Evolutionary conservation across 2,888 invertebrate species (phyloP), one percentile per base, ranked within the genome.

Genomic region (Andrena dorsata): DNA sequence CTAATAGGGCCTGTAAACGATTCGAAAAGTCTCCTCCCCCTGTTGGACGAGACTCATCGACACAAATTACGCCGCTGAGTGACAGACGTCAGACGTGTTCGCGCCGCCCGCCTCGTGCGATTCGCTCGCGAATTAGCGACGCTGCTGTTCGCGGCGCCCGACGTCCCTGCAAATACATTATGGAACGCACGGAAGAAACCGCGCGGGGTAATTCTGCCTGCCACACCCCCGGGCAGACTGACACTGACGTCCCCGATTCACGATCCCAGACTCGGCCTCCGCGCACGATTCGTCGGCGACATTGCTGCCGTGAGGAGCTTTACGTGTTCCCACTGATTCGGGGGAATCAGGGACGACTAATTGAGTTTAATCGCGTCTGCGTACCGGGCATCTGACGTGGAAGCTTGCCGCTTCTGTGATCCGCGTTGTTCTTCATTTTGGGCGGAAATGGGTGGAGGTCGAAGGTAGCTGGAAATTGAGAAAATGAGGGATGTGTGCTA

Each of bases 51-150:
- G 20, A 10, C 32, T 65, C 75, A 72, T 81, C 76, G 63, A 63
- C 64, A 3, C 71, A 82, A 83, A 83, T 83, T 83, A 69, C 69
- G 2, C 16, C 70, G 70, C 28, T 66, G 76, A 83, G 70, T 16
- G 83, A 82, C 83, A 83, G 70, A 23, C 66, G 77, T 82, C 74
- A 49, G 56, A 66, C 49, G 26, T 23, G n/a, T 35, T 71, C 64
- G 20, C 63, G 16, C 47, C n/a, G 41, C 26, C 16, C 13, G 61
- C 32, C 10, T 28, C 47, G 82, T 76, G 81, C 71, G 63, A 66
- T 51, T 63, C 30, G 47, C 60, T 32, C 7, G 58, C 53, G 72
- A 76, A 72, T 23, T 7, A 16, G 56, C 68, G 58, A 41, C 64
- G 51, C 68, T 64, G 49, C 41, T 61, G 28, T 63, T 47, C 56